Evolutionary conservation across 2,888 invertebrate genomes (phyloP), one percentile per base, ranked within the genome.

Genomic region (Acleris laterana): DNA sequence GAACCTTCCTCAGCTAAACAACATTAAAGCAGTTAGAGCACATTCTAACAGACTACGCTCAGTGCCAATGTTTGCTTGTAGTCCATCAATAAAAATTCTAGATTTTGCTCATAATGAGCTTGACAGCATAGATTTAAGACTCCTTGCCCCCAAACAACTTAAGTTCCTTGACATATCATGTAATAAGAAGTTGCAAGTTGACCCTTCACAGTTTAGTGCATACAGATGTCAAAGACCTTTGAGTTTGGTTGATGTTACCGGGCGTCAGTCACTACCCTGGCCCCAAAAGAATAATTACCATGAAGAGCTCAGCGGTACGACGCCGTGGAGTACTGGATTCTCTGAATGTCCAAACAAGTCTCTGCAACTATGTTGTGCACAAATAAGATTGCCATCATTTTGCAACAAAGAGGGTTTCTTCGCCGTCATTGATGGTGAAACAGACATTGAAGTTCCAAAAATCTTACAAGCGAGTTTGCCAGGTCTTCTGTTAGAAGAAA

Each of bases 51-150:
- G 96, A 74, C 87, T 97, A 61, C 94, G 96, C 71, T 94, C 94
- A 32, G 95, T 96, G 58, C 97, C 97, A 0, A 95, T 95, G 81
- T 94, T 97, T 76, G 95, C 95, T n/a, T 95, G 95, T 80, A 94
- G 96, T 75, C 92, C 94, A 42, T 95, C 95, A 3, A 89, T 97
- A 5, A 95, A 96, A 90, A 96, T 97, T 19, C 88, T 97, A 66
- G 97, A 97, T 85, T 93, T 97, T 73, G 97, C 97, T 0, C 97
- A 97, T 79, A 97, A 97, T 82, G 96, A 97, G 81, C 85, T 97
- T 60, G 96, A 97, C 81, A 95, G 95, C 72, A 94, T 97, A 64
- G 97, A 97, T 86, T 90, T 97, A 73, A 94, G 95, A 63, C 93
- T 95, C 4, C 83, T 97, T 60, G 96, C 97, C 49, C 97, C 97